Conservation (phyloP, 2,797 vertebrate genomes). For the Echeneis naucrates region DNA sequence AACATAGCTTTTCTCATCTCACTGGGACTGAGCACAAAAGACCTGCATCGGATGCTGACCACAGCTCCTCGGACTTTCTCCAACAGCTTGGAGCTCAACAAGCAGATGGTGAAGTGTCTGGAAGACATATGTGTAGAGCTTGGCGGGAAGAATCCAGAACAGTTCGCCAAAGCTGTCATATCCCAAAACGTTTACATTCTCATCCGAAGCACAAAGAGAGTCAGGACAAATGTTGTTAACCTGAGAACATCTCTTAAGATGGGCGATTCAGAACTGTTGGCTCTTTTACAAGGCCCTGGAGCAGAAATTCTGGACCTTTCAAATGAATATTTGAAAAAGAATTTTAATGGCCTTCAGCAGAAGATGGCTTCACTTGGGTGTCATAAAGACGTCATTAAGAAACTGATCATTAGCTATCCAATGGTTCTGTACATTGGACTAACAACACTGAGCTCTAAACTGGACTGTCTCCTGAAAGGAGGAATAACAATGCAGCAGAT, state of each 20-base stretch:
- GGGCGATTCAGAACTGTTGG: slow-evolving; percentile 75
- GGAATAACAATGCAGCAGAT: slow-evolving; percentile 81
- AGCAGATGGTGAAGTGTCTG: slow-evolving; percentile 82
- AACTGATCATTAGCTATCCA: slow-evolving; percentile 75
- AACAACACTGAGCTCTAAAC: slow-evolving; percentile 81
- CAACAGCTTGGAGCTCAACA: slow-evolving; percentile 86
- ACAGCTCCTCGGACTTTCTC: slow-evolving; percentile 86
- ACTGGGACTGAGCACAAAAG: slow-evolving; percentile 78
- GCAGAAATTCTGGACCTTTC: slow-evolving; percentile 84
- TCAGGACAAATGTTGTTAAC: slow-evolving; percentile 79
- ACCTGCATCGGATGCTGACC: slow-evolving; percentile 82
- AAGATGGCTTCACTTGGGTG: slow-evolving; percentile 79
- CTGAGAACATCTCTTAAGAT: slow-evolving; percentile 77
- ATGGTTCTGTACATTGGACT: slow-evolving; percentile 77
- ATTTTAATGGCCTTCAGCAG: slow-evolving; percentile 72
- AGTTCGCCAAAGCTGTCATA: slow-evolving; percentile 82
- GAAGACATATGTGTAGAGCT: slow-evolving; percentile 75
- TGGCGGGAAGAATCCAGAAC: slow-evolving; percentile 70
- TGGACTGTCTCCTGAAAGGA: slow-evolving; percentile 81
- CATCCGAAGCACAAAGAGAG: slow-evolving; percentile 84
- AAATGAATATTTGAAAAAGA: slow-evolving; percentile 81
- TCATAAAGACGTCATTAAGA: slow-evolving; percentile 66
- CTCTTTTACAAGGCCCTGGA: slow-evolving; percentile 76
- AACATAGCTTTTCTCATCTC: slow-evolving; percentile 85
- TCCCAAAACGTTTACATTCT: slow-evolving; percentile 87